Percentiles rank a stretch among this genome's conserved stretches.
Evolutionary conservation across 1,140 invertebrate genomes (phyloP).

Genomic region (Polypedilum pembai): DNA sequence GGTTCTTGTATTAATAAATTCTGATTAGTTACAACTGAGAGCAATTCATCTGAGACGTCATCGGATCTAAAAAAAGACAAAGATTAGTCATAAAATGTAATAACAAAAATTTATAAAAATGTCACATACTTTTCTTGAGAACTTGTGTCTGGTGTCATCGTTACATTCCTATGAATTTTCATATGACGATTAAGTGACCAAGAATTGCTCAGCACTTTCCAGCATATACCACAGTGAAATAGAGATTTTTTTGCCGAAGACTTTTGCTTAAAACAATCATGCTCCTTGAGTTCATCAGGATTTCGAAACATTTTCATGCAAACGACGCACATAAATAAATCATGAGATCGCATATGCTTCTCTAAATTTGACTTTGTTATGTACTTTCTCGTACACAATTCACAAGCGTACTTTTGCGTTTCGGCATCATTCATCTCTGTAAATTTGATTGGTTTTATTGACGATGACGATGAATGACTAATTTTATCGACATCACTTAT

Average conservation of each 20-base stretch:
- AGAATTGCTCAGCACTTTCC: constrained; percentile 28
- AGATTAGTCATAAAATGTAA: not conserved
- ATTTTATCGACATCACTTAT: constrained; percentile 36
- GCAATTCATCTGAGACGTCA: not conserved
- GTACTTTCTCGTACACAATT: constrained; percentile 29
- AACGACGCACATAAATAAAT: constrained; percentile 28
- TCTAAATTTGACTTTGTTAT: constrained; percentile 26
- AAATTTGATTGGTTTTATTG: constrained; percentile 18
- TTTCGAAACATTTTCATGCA: constrained; percentile 24
- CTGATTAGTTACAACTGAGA: not conserved
- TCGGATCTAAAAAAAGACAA: not conserved
- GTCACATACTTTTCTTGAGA: not conserved
- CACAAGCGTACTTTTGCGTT: constrained; percentile 32
- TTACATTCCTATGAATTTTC: constrained; percentile 27
- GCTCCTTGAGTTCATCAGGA: constrained; percentile 21
- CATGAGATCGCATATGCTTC: constrained; percentile 27
- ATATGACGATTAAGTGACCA: constrained; percentile 30
- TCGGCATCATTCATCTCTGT: constrained; percentile 29
- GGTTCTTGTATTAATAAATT: not conserved
- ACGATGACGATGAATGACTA: constrained; percentile 36
- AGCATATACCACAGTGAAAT: constrained; percentile 29
- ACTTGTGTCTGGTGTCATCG: not conserved
- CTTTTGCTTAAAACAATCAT: constrained; percentile 6
- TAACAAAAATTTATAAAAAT: not conserved
- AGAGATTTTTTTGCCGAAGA: constrained; percentile 3